Evolutionary conservation across 92 coral and sea anemone genomes (phyloP), one percentile per base, ranked within the genome.

Genomic region (Heliopora coerulea): DNA sequence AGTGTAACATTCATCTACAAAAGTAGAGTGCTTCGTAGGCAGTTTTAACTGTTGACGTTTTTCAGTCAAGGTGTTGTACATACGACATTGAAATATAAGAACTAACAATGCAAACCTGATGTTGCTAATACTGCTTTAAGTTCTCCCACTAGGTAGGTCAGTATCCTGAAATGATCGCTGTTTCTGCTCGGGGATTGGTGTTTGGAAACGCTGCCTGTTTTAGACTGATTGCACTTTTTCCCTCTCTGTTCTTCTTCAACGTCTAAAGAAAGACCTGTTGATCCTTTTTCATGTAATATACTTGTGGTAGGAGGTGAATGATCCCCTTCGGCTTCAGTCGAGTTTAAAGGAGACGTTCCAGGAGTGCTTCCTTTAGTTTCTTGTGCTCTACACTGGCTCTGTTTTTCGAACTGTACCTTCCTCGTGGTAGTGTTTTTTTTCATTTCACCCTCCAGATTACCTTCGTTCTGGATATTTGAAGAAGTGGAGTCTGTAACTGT

Each of bases 61-160:
- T n/a, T n/a, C n/a, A n/a, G n/a, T n/a, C n/a, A n/a, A n/a, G n/a
- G n/a, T n/a, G n/a, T n/a, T n/a, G n/a, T n/a, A n/a, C n/a, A n/a
- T n/a, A n/a, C n/a, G n/a, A n/a, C n/a, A n/a, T n/a, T n/a, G n/a
- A n/a, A n/a, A n/a, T n/a, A n/a, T n/a, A n/a, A n/a, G n/a, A n/a
- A n/a, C n/a, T n/a, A n/a, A n/a, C n/a, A n/a, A n/a, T 8, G 15
- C 40, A 31, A 59, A 93, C 98, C 96, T 69, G 87, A 61, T 35
- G 57, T 72, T 32, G 89, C 96, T 48, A 93, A 72, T 8, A 93
- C 80, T 12, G 91, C 91, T 64, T 91, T 78, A 1, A 93, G 85
- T 72, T 93, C 98, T 72, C 91, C 89, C 19, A 86, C 80, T 29
- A 93, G 54, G 66, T 93, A 93, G 66, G 82, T 88, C 21, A 93